These are phyloP conservation scores for Hippocampus abdominalis DNA, from an alignment of 2,113 vertebrate species.

Conservation along the genomic window DNA sequence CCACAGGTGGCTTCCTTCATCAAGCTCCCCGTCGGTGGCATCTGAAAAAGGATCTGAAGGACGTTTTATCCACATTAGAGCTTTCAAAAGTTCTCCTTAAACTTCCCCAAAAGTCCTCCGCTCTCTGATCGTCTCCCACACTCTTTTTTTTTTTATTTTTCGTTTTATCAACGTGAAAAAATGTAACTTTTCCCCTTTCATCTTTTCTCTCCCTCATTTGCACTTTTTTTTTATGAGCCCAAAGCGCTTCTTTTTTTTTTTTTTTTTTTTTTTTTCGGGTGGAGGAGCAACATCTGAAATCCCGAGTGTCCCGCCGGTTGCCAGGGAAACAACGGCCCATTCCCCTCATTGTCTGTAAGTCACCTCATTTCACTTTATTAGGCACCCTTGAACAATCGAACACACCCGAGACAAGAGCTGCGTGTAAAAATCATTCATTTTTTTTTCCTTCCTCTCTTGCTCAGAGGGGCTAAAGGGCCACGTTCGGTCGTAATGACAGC, in stretches of 20 bases:
- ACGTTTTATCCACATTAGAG: background rate
- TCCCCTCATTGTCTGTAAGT: background rate
- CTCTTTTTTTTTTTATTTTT: background rate
- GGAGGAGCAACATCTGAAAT: background rate
- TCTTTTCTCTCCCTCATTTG: background rate
- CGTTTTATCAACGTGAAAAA: background rate
- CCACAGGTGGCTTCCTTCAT: background rate
- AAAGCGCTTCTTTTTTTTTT: background rate
- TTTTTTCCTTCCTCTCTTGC: background rate
- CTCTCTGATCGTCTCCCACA: background rate
- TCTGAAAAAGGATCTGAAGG: background rate
- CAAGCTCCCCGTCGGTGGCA: background rate
- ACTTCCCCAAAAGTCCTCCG: background rate
- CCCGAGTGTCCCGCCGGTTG: background rate
- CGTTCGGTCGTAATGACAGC: background rate
- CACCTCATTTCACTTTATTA: conserved; percentile 3
- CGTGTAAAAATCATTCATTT: background rate
- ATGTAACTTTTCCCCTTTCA: background rate
- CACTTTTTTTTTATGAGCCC: background rate
- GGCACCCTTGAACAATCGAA: background rate
- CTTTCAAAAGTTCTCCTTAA: background rate
- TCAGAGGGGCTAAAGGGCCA: background rate
- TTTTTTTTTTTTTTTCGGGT: background rate
- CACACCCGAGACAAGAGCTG: background rate
- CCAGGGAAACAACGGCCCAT: background rate